These are phyloP conservation scores for Chloroceryle amazona DNA, from an alignment of 2,797 vertebrate genomes.

Conservation along the genomic window DNA sequence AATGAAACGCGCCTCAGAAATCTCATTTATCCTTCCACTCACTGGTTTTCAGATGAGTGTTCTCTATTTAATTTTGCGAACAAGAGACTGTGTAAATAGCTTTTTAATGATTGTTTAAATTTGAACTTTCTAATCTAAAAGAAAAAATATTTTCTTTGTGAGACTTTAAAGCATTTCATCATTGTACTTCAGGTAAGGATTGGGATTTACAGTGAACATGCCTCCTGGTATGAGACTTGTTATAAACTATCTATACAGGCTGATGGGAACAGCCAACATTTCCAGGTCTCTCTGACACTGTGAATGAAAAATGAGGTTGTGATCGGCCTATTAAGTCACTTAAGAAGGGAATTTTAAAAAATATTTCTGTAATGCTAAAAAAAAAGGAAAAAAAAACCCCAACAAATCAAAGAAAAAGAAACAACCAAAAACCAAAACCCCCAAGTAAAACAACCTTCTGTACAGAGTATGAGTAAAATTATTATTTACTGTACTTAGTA, in stretches of 20 bases:
- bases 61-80: conserved; percentile 19
- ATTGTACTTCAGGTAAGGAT: not conserved
- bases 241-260: not conserved
- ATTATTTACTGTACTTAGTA: not conserved
- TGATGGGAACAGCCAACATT: not conserved
- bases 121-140: conserved; percentile 15
- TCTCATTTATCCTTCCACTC: conserved; percentile 32
- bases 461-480: not conserved
- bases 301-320: not conserved
- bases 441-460: not conserved
- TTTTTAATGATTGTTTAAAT: conserved; percentile 35
- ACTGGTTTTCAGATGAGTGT: conserved; percentile 39
- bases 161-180: not conserved
- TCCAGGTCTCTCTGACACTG: not conserved
- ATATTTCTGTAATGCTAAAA: not conserved
- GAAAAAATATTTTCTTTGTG: not conserved
- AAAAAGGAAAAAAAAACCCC: not conserved
- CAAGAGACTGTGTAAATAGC: not conserved
- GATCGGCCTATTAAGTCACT: not conserved
- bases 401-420: not conserved
- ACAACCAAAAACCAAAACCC: rapidly evolving
- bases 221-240: not conserved
- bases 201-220: not conserved
- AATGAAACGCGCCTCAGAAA: conserved; percentile 16
- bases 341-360: not conserved